These are phyloP conservation scores for Brachionus asplanchnoidis DNA, from an alignment of 1,140 invertebrate species.

Conservation along the genomic window DNA sequence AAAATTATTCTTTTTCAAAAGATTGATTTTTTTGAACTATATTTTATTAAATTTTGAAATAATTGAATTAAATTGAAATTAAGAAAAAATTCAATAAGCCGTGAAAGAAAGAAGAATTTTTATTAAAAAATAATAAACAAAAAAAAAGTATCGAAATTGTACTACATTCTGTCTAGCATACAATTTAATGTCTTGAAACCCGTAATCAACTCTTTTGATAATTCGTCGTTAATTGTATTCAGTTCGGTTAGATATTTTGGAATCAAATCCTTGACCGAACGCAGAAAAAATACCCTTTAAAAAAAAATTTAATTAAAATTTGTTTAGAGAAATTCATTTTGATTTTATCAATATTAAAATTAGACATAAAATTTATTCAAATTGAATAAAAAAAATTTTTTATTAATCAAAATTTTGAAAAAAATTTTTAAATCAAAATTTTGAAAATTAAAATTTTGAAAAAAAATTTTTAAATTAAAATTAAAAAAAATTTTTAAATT, in stretches of 20 bases:
- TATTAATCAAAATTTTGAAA: no score
- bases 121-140: conserved; percentile 2
- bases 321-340: no score
- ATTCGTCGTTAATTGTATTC: not conserved
- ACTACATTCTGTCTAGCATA: conserved; percentile 17
- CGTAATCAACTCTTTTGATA: conserved; percentile 25
- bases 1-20: not conserved
- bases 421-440: no score
- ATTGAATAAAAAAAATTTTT: no score
- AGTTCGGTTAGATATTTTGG: conserved; percentile 31
- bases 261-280: conserved; percentile 19
- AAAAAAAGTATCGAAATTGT: not conserved
- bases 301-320: not conserved
- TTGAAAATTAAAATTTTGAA: no score
- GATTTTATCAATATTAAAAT: no score
- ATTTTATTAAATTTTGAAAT: not conserved
- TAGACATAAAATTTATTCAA: no score
- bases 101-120: not conserved
- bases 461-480: no score
- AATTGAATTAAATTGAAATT: not conserved
- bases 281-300: not conserved
- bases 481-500: not conserved
- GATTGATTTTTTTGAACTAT: not conserved
- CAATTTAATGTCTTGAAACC: conserved; percentile 12
- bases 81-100: not conserved